phyloP scores from a whole-genome alignment of 1,140 invertebrate genomes.

The Achatina immaculata region DNA sequence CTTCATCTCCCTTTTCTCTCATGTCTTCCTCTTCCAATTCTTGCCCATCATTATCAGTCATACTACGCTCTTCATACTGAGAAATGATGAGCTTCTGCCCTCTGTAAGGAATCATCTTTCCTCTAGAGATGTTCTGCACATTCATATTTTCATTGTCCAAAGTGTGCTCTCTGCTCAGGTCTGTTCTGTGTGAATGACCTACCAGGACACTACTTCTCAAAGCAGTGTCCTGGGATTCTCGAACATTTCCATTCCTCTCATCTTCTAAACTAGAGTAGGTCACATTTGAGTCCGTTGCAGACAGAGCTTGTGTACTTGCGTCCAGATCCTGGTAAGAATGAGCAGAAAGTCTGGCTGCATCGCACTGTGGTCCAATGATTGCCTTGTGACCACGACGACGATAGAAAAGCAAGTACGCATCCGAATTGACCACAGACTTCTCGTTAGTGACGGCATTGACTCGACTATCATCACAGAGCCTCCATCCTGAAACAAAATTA shows the following conservation, averaged over 20 bases:
- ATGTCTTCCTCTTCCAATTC: not conserved
- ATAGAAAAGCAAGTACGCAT: slow-evolving; percentile 74
- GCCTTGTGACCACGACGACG: slow-evolving; percentile 58
- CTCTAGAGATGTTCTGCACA: not conserved
- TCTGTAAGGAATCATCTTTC: not conserved
- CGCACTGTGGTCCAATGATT: not conserved
- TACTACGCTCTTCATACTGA: not conserved
- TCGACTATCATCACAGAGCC: slow-evolving; percentile 72
- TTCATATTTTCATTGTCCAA: slow-evolving; percentile 11
- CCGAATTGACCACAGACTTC: slow-evolving; percentile 67
- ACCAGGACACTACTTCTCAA: not conserved
- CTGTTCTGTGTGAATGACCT: not conserved
- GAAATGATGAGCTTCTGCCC: not conserved
- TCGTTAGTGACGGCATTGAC: slow-evolving; percentile 67
- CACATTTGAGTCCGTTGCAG: not conserved
- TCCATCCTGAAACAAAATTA: slow-evolving; percentile 69
- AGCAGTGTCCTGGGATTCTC: not conserved
- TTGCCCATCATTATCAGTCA: not conserved
- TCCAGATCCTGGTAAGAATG: not conserved
- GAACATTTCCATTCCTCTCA: slow-evolving; percentile 24
- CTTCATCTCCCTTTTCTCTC: slow-evolving; percentile 34
- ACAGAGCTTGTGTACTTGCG: not conserved
- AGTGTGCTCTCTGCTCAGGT: not conserved
- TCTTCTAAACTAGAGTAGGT: not conserved
- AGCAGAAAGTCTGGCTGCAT: too few relatives aligned